Conservation (phyloP, 2,113 vertebrate genomes). For the Catharus minimus region DNA sequence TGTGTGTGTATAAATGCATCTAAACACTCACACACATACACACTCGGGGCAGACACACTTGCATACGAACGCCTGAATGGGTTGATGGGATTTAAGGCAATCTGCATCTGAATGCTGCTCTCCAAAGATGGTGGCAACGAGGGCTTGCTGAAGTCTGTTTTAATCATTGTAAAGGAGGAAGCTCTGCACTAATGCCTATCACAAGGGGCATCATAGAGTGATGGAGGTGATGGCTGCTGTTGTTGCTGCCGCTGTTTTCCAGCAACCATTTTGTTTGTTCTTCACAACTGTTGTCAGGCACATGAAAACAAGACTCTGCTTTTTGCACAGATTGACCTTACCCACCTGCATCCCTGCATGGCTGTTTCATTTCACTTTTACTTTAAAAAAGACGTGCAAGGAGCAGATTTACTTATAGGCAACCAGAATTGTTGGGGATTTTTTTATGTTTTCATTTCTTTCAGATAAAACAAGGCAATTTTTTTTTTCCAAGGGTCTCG, state of each 20-base stretch:
- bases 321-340: not conserved
- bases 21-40: not conserved
- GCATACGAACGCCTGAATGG: conserved; percentile 62
- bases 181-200: not conserved
- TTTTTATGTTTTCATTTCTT: not conserved
- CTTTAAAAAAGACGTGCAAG: not conserved
- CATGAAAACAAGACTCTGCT: not conserved
- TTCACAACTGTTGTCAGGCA: not conserved
- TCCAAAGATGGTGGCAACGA: conserved; percentile 70
- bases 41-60: conserved; percentile 23
- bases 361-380: not conserved
- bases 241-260: conserved; percentile 1
- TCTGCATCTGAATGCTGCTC: conserved; percentile 92
- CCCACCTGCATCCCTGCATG: not conserved
- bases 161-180: conserved; percentile 64
- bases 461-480: not conserved
- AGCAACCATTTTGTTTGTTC: conserved; percentile 30
- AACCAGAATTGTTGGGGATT: not conserved
- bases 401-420: not conserved
- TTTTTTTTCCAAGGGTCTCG: not conserved
- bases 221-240: not conserved
- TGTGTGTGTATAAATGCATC: conserved; percentile 47
- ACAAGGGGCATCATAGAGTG: not conserved
- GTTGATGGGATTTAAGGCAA: conserved; percentile 86
- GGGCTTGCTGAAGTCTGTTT: conserved; percentile 76